phyloP scores from a whole-genome alignment of 2,888 invertebrate genomes.

The Pyrochroa serraticornis region DNA sequence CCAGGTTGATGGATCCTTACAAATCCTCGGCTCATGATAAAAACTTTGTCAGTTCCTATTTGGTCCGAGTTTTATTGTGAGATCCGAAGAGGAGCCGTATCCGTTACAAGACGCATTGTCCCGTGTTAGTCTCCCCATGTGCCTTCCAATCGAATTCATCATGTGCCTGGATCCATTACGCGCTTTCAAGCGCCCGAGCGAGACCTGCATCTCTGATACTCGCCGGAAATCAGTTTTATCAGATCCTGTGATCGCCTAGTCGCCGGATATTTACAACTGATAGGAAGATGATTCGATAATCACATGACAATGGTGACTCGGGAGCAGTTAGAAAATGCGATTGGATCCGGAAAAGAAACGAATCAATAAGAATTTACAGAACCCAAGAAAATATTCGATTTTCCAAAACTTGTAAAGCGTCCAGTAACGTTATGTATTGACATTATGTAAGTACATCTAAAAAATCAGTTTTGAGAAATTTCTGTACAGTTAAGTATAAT shows the following conservation, averaged over 20 bases:
- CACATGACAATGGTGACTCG: slow-evolving; percentile 6
- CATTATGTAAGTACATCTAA: too few relatives aligned
- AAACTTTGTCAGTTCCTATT: slow-evolving; percentile 27
- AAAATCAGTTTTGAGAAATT: too few relatives aligned
- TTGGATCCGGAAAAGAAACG: too few relatives aligned
- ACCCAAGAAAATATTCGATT: too few relatives aligned
- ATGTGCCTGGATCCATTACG: slow-evolving; percentile 47
- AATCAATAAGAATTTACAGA: too few relatives aligned
- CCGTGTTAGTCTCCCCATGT: slow-evolving; percentile 27
- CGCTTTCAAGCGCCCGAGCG: slow-evolving; percentile 42
- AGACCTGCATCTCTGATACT: slow-evolving; percentile 46
- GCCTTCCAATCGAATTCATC: slow-evolving; percentile 48
- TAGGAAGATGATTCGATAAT: slow-evolving; percentile 27
- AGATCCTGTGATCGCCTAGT: slow-evolving; percentile 22
- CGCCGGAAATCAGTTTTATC: slow-evolving; percentile 42
- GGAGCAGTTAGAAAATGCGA: too few relatives aligned
- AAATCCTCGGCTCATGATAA: slow-evolving; percentile 17
- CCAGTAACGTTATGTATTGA: too few relatives aligned
- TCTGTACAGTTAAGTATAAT: too few relatives aligned
- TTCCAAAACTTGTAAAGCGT: too few relatives aligned
- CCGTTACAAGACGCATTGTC: slow-evolving; percentile 27
- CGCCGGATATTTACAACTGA: slow-evolving; percentile 32
- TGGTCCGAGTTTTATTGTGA: slow-evolving; percentile 17
- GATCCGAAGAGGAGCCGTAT: slow-evolving; percentile 9
- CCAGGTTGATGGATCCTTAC: slow-evolving; percentile 11